Evolutionary conservation across 2,113 vertebrate genomes (phyloP).

Genomic region (Neodon shergylaensis): DNA sequence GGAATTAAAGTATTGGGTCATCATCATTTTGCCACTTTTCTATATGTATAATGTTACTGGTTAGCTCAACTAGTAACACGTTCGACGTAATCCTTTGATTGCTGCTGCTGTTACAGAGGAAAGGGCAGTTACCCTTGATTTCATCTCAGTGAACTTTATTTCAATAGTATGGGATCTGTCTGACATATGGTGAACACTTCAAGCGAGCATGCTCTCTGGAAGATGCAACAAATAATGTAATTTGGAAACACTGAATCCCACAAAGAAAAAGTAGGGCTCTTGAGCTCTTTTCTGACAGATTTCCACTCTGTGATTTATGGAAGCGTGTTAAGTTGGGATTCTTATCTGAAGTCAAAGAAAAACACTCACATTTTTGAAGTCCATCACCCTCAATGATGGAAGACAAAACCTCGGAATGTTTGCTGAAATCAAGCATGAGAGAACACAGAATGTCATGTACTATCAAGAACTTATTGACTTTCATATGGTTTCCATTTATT

Average conservation of each 20-base stretch:
- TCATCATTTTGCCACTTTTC: slow-evolving; percentile 13
- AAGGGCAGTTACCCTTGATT: slow-evolving; percentile 49
- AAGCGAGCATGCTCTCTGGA: slow-evolving; percentile 66
- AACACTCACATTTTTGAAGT: slow-evolving; percentile 54
- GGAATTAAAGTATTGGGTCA: background rate
- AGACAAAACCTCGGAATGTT: slow-evolving; percentile 77
- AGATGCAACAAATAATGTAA: slow-evolving; percentile 79
- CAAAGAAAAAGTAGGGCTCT: slow-evolving; percentile 62
- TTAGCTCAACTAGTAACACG: background rate
- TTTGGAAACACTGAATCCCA: slow-evolving; percentile 75
- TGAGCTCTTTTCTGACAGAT: slow-evolving; percentile 73
- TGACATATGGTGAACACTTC: slow-evolving; percentile 72
- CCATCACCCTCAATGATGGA: slow-evolving; percentile 69
- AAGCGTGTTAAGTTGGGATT: slow-evolving; percentile 68
- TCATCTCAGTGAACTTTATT: slow-evolving; percentile 68
- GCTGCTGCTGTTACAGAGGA: slow-evolving; percentile 15
- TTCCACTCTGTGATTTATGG: slow-evolving; percentile 78
- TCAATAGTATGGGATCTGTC: slow-evolving; percentile 65
- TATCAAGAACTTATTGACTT: slow-evolving; percentile 77
- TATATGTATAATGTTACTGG: background rate
- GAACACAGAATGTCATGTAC: slow-evolving; percentile 77
- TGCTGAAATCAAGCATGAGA: slow-evolving; percentile 74
- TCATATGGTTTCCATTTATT: slow-evolving; percentile 80
- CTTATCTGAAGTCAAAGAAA: slow-evolving; percentile 75
- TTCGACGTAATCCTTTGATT: slow-evolving; percentile 33